Base-by-base conservation (phyloP, 2,797 vertebrate species). In the Thunnus albacares region DNA sequence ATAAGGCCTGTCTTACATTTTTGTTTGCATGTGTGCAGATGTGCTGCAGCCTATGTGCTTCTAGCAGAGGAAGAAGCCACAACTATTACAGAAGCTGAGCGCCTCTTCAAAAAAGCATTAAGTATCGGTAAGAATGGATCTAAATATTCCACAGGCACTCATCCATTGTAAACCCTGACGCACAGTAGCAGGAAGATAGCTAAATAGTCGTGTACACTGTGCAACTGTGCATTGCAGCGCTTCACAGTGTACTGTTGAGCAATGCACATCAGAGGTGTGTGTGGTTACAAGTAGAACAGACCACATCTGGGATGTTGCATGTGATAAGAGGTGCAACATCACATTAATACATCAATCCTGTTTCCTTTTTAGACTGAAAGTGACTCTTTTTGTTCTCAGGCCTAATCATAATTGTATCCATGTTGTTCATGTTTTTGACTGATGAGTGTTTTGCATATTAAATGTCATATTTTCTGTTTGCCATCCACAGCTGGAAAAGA, bases 41-140 rank as follows among this genome's bases (percentile, higher is more conserved):
- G 98, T 92, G 98, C 98, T 67, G 97, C 98, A 68, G 98, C 98
- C 0, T 99, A 99, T 14, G 97, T 99, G 59, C 97, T 99, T 0
- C 91, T 99, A 76, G 98, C 98, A 45, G 98, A 99, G 81, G 98
- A 99, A 93, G 98, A 99, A 94, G 98, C 98, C 68, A 98, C 97
- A 51, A 99, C 98, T 28, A 99, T 99, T 84, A 96, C 96, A 86
- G 98, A 99, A 94, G 98, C 98, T 7, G 98, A 99, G 91, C 96
- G 95, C 71, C 96, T 99, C 59, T 99, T 99, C 87, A 99, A 96
- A 94, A 98, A 98, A 96, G 98, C 98, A 20, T 88, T 99, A 62
- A 97, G 93, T 90, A 98, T 97, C 24, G 98, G 98, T 94, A 96
- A 96, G 86, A 24, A 58, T 51, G 49, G n/a, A 26, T 52, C 17